These are phyloP conservation scores for Sebastes nivosus DNA, from an alignment of 2,797 vertebrate genomes.

Conservation along the genomic window DNA sequence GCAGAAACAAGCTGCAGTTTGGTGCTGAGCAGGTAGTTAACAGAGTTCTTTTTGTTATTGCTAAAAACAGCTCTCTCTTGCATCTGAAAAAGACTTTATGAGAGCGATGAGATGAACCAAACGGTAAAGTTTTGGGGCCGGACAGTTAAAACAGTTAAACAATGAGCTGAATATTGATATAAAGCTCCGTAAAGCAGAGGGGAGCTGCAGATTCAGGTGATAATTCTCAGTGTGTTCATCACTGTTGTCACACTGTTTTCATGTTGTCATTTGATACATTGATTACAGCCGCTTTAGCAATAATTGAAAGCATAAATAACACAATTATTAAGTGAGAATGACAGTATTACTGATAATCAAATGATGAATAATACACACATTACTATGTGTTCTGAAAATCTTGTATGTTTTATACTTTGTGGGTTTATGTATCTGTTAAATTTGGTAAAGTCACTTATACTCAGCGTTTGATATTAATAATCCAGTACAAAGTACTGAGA, in stretches of 20 bases:
- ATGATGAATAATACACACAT: background rate
- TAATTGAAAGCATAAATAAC: background rate
- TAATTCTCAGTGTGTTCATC: too few species aligned
- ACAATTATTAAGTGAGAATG: background rate
- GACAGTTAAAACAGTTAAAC: background rate
- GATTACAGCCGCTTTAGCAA: background rate
- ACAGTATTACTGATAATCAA: background rate
- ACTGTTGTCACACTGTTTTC: too few species aligned
- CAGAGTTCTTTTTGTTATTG: background rate
- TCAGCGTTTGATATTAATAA: background rate
- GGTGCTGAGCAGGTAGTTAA: background rate
- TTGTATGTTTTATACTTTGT: background rate
- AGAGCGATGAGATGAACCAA: background rate
- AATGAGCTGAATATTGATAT: background rate
- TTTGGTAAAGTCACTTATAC: background rate
- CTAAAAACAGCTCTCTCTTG: background rate
- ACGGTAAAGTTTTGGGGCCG: too few species aligned
- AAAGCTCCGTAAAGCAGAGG: too few species aligned
- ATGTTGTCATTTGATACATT: background rate
- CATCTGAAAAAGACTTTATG: too few species aligned
- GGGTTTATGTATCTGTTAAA: background rate
- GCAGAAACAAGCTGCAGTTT: background rate
- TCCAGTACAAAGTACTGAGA: background rate
- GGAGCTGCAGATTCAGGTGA: too few species aligned
- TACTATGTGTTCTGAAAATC: background rate